Conservation (phyloP, 2,888 invertebrate species). For the Scaptomyza flava region DNA sequence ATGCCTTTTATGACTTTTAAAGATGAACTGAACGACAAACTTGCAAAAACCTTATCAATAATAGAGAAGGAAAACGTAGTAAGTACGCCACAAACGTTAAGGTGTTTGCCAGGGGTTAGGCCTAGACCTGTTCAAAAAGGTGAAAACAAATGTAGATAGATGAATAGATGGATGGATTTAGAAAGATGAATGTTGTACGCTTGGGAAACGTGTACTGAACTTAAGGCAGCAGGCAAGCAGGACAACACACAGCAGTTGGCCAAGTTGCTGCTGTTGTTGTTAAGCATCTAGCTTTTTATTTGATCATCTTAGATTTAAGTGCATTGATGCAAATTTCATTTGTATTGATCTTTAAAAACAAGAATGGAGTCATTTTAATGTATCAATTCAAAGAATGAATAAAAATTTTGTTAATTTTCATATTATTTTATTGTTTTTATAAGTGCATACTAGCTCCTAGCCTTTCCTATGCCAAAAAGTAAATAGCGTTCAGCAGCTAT, state of each 20-base stretch:
- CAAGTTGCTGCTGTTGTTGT: constrained; percentile 51
- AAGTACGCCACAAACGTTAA: constrained; percentile 31
- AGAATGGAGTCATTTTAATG: too few species aligned
- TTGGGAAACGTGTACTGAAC: constrained; percentile 43
- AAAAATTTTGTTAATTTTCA: too few species aligned
- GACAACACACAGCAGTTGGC: constrained; percentile 67
- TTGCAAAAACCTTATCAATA: not conserved
- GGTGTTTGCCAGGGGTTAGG: constrained; percentile 44
- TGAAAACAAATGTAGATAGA: constrained; percentile 26
- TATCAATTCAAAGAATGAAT: too few species aligned
- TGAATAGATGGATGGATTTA: constrained; percentile 7
- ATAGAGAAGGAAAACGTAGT: constrained; percentile 31
- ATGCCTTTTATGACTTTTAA: not conserved
- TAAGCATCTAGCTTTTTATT: not conserved
- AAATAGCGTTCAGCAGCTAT: too few species aligned
- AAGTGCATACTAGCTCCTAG: too few species aligned
- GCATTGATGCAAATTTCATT: too few species aligned
- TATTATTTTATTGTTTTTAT: too few species aligned
- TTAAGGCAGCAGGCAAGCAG: constrained; percentile 15
- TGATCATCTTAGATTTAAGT: too few species aligned
- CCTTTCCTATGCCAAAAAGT: too few species aligned
- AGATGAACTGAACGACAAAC: not conserved
- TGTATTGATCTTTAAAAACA: too few species aligned
- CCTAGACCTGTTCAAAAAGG: constrained; percentile 59
- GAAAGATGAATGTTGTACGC: constrained; percentile 32